A percentile compares a stretch with the other conserved stretches of the same genome.
Evolutionary conservation across 2,113 vertebrate species (phyloP).

Genomic region (Patagioenas fasciata): DNA sequence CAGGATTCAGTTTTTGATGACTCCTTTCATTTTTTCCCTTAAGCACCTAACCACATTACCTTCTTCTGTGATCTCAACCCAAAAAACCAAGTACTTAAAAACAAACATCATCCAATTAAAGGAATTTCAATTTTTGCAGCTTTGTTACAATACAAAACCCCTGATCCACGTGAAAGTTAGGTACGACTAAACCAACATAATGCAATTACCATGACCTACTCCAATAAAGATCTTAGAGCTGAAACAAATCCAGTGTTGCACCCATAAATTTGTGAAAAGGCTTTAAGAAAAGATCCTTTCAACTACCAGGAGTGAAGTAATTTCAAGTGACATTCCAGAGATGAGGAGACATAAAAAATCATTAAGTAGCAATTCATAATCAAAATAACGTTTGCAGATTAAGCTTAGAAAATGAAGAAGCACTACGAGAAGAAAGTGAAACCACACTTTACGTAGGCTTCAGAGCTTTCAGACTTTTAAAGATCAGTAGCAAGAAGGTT

Average conservation of each 20-base stretch:
- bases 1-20: constrained; percentile 15
- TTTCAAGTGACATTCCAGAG: constrained; percentile 16
- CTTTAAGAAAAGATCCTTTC: not conserved
- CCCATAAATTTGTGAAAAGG: not conserved
- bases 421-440: not conserved
- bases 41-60: constrained; percentile 17
- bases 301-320: not conserved
- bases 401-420: not conserved
- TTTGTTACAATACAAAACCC: not conserved
- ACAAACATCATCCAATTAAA: not conserved
- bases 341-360: not conserved
- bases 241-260: not conserved
- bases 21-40: not conserved
- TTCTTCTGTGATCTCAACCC: not conserved
- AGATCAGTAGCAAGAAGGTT: not conserved
- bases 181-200: not conserved
- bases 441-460: not conserved
- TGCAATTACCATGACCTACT: not conserved
- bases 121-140: not conserved
- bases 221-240: not conserved
- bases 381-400: not conserved
- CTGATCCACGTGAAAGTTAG: not conserved
- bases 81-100: not conserved
- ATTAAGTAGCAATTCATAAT: not conserved
- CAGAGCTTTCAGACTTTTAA: constrained; percentile 33